Percentiles rank a stretch among this genome's conserved stretches.
phyloP scores from a whole-genome alignment of 1,140 invertebrate genomes.

The Acromyrmex charruanus region DNA sequence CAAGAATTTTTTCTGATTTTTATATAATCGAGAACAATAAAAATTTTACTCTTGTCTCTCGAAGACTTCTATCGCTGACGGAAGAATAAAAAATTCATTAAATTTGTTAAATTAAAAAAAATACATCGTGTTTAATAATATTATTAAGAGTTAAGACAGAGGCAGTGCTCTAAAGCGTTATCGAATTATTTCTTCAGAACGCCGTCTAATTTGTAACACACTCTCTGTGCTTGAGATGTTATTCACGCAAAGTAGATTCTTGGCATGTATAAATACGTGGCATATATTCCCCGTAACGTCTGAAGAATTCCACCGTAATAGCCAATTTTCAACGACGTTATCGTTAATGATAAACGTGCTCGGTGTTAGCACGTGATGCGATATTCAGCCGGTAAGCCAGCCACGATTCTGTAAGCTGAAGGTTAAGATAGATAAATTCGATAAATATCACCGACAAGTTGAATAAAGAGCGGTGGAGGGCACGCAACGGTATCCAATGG shows the following conservation, averaged over 20 bases:
- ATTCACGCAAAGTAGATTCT: background rate
- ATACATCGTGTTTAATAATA: too few relatives aligned
- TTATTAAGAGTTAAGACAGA: background rate
- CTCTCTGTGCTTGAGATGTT: background rate
- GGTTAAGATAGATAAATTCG: constrained; percentile 56
- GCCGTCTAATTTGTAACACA: background rate
- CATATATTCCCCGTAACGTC: background rate
- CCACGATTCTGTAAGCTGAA: constrained; percentile 6
- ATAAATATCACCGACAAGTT: constrained; percentile 52
- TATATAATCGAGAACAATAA: too few relatives aligned
- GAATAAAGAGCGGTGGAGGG: constrained; percentile 49
- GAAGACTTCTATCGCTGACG: too few relatives aligned
- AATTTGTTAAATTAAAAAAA: too few relatives aligned
- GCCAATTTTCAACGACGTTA: constrained; percentile 22
- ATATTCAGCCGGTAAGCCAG: constrained; percentile 16
- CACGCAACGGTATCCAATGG: constrained; percentile 54
- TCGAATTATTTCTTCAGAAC: background rate
- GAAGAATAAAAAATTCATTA: too few relatives aligned
- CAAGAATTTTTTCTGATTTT: too few relatives aligned
- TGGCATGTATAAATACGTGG: constrained; percentile 8
- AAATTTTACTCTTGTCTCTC: too few relatives aligned
- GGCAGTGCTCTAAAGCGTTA: background rate
- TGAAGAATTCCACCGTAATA: background rate
- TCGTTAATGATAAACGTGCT: constrained; percentile 24
- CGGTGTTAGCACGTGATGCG: background rate